A percentile compares a stretch with the other conserved stretches of the same genome.
phyloP scores from a whole-genome alignment of 1,140 invertebrate genomes.

The Alviniconcha marisindica region DNA sequence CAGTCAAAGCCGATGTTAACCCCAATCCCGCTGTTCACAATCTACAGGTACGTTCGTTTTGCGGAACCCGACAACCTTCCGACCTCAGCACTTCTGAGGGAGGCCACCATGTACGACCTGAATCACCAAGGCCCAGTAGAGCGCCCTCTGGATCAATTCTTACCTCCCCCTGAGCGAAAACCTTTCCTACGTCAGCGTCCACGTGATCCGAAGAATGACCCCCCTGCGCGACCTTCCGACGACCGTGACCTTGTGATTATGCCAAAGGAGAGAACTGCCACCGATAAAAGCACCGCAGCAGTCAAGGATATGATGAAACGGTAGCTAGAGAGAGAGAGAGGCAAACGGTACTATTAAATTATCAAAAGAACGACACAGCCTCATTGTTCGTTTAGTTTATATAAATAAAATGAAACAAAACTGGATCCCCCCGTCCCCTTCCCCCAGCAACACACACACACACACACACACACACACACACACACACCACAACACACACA shows the following conservation, averaged over 20 bases:
- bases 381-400: no score
- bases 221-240: background rate
- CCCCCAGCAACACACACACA: no score
- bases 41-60: slow-evolving; percentile 8
- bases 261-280: background rate
- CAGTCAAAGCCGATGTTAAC: no score
- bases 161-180: slow-evolving; percentile 18
- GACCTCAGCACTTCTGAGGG: background rate
- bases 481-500: no score
- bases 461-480: no score
- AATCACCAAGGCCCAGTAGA: slow-evolving; percentile 8
- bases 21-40: no score
- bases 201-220: slow-evolving; percentile 15
- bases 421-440: no score
- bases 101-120: slow-evolving; percentile 23
- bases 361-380: no score
- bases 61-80: background rate
- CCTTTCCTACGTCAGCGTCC: slow-evolving; percentile 23
- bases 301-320: background rate
- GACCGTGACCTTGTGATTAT: slow-evolving; percentile 8
- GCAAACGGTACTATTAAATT: no score
- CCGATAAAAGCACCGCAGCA: background rate
- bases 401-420: no score
- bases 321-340: no score
- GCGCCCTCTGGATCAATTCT: slow-evolving; percentile 18